Percentiles rank a stretch among this genome's conserved stretches.
Conservation (phyloP, 2,888 invertebrate species). For the Ferrisia virgata region DNA sequence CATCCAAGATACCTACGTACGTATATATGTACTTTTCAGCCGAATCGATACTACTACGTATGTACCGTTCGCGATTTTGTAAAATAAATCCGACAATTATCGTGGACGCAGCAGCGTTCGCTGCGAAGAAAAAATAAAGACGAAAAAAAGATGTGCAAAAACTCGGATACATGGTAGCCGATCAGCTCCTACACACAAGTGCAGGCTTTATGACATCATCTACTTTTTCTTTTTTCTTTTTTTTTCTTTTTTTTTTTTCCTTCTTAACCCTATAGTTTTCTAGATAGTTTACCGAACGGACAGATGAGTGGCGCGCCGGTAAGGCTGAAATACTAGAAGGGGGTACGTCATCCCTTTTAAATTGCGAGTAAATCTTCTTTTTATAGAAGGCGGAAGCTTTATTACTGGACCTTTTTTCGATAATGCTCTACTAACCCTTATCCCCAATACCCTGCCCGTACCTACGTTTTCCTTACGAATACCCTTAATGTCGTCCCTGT, state of each 20-base stretch:
- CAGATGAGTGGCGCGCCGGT: conserved; percentile 30
- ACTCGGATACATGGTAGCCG: background rate
- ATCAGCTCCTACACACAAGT: background rate
- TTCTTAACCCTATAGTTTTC: conserved; percentile 20
- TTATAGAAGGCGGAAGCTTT: conserved; percentile 45
- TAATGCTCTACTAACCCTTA: conserved; percentile 44
- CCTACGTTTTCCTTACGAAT: conserved; percentile 32
- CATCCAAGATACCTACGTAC: background rate
- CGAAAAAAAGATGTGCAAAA: background rate
- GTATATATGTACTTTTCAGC: no score
- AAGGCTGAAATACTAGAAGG: conserved; percentile 37
- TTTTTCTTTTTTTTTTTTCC: background rate
- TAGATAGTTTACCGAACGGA: conserved; percentile 8
- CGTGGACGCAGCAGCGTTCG: background rate
- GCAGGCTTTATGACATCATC: conserved; percentile 34
- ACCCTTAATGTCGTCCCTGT: conserved; percentile 38
- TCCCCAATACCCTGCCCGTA: conserved; percentile 3
- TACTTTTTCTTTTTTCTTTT: background rate
- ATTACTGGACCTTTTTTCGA: conserved; percentile 44
- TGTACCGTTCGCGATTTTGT: conserved; percentile 7
- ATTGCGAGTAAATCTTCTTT: conserved; percentile 45
- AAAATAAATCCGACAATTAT: conserved; percentile 23
- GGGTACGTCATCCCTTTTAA: conserved; percentile 42
- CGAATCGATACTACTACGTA: background rate
- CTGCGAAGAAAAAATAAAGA: background rate